Percentiles rank a stretch among this genome's conserved stretches.
Evolutionary conservation across 2,888 invertebrate species (phyloP).

Genomic region (Camponotus fellah): DNA sequence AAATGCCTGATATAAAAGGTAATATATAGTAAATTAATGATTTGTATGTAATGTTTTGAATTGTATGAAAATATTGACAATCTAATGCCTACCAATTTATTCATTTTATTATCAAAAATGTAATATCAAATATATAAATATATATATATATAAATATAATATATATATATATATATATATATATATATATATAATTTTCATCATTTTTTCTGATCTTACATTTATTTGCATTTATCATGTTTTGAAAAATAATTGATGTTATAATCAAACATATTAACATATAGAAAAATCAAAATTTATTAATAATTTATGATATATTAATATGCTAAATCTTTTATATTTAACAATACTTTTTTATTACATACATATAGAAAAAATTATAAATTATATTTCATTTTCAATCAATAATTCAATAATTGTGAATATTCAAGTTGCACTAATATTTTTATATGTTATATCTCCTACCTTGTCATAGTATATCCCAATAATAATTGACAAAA

Average conservation of each 20-base stretch:
- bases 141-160: no score
- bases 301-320: background rate
- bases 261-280: no score
- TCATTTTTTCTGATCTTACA: no score
- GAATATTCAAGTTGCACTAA: background rate
- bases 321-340: no score
- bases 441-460: background rate
- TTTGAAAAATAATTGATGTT: background rate
- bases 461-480: slow-evolving; percentile 2
- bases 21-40: background rate
- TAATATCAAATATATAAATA: background rate
- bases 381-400: background rate
- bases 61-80: background rate
- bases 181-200: no score
- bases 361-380: background rate
- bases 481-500: background rate
- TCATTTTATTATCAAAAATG: no score
- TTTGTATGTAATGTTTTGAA: background rate
- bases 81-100: no score
- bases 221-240: no score
- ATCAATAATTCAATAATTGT: slow-evolving; percentile 4
- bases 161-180: no score
- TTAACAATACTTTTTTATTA: background rate
- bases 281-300: no score
- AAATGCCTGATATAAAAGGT: slow-evolving; percentile 10